phyloP scores from a whole-genome alignment of 2,113 vertebrate genomes.

The Ariopsis seemanni region DNA sequence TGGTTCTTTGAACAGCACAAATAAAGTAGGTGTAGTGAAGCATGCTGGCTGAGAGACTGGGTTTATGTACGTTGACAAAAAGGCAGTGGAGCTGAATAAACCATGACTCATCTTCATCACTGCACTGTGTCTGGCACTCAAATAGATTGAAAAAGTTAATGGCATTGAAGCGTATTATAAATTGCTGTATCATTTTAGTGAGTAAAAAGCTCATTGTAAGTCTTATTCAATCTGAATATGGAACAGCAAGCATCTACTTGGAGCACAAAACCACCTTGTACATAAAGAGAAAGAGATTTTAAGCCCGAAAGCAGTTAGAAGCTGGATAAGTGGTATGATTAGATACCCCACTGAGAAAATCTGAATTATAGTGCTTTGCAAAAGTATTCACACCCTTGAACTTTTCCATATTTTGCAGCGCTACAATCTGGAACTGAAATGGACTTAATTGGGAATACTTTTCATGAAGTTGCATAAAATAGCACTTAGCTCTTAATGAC shows the following conservation, averaged over 20 bases:
- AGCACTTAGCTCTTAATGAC: too few relatives aligned
- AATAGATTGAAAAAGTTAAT: slow-evolving; percentile 4
- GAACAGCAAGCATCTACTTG: not conserved
- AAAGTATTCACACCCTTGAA: not conserved
- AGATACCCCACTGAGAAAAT: not conserved
- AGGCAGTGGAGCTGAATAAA: slow-evolving; percentile 21
- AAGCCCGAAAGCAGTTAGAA: slow-evolving; percentile 2
- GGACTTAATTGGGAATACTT: not conserved
- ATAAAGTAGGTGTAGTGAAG: not conserved
- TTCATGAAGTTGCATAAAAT: not conserved
- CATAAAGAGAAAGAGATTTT: not conserved
- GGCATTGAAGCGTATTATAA: not conserved
- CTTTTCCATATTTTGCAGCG: not conserved
- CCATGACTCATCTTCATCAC: slow-evolving; percentile 37
- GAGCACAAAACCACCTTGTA: slow-evolving; percentile 1
- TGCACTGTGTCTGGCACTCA: slow-evolving; percentile 6
- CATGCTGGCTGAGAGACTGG: slow-evolving; percentile 5
- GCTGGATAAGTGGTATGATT: not conserved
- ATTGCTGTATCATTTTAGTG: not conserved
- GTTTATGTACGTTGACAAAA: slow-evolving; percentile 21
- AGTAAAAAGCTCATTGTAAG: not conserved
- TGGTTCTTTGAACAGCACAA: not conserved
- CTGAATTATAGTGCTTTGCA: not conserved
- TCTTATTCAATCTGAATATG: not conserved
- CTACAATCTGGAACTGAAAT: not conserved